Percentiles rank a stretch among this genome's conserved stretches.
These are phyloP conservation scores for Platycnemis pennipes DNA, from an alignment of 2,888 invertebrate species.

Conservation along the genomic window DNA sequence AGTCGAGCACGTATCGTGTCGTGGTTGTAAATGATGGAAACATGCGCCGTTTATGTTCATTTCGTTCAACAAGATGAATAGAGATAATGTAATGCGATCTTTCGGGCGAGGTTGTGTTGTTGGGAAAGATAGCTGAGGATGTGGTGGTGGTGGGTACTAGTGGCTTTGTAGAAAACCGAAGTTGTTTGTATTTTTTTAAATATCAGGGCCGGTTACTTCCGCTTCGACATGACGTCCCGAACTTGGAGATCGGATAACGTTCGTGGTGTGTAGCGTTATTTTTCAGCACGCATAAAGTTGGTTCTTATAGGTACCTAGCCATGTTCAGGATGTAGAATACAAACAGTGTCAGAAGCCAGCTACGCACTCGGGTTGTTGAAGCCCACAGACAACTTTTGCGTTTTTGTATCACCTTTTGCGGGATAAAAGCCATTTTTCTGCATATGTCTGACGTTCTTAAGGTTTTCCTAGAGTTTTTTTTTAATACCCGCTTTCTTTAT, in stretches of 20 bases:
- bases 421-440: too few relatives aligned
- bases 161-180: not conserved
- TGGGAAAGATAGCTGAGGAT: not conserved
- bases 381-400: not conserved
- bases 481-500: too few relatives aligned
- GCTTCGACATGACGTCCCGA: not conserved
- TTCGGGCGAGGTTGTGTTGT: not conserved
- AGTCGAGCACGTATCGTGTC: constrained; percentile 5
- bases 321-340: not conserved
- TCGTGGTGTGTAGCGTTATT: not conserved
- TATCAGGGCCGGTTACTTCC: not conserved
- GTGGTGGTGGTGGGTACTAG: not conserved
- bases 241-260: not conserved
- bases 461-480: not conserved
- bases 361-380: not conserved
- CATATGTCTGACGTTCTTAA: not conserved
- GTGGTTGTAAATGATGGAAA: not conserved
- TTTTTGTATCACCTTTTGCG: too few relatives aligned
- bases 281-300: not conserved
- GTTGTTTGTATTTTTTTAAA: not conserved
- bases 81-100: not conserved
- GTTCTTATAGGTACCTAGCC: not conserved
- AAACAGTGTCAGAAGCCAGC: not conserved
- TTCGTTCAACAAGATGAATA: constrained; percentile 30
- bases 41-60: not conserved